phyloP scores from a whole-genome alignment of 2,113 vertebrate genomes.

The Neotragus pygmaeus region DNA sequence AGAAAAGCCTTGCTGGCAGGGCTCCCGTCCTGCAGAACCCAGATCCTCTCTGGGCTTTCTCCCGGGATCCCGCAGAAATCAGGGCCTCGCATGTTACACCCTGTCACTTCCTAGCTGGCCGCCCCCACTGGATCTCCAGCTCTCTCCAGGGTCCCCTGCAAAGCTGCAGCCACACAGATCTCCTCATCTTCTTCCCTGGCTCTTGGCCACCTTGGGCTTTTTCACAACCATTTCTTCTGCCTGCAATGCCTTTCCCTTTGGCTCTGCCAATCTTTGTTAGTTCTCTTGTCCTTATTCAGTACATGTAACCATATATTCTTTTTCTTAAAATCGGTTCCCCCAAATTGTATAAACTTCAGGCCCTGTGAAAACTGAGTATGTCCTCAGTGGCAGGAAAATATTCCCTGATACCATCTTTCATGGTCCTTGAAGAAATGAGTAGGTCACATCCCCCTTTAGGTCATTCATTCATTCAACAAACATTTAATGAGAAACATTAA shows the following conservation, averaged over 20 bases:
- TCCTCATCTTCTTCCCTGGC: neutral
- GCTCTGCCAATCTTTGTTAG: neutral
- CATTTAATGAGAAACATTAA: neutral
- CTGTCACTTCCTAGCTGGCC: accelerated
- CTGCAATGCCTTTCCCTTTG: neutral
- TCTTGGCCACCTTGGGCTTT: neutral
- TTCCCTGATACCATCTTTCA: neutral
- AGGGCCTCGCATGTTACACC: neutral
- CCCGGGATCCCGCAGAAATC: neutral
- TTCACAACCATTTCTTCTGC: neutral
- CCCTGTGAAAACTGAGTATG: neutral
- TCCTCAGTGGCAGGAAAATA: neutral
- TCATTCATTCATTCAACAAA: too few species aligned
- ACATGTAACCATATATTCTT: neutral
- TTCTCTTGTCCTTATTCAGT: neutral
- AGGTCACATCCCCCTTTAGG: neutral
- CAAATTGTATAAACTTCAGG: neutral
- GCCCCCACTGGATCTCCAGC: neutral
- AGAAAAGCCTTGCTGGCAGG: neutral
- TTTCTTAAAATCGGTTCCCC: neutral
- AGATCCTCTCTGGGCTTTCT: neutral
- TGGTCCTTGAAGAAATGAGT: neutral
- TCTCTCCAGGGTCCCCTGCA: neutral
- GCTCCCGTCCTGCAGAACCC: neutral
- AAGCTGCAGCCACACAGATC: neutral